Percentiles rank a stretch among this genome's conserved stretches.
Evolutionary conservation across 2,113 vertebrate genomes (phyloP).

Genomic region (Cottus gobio): DNA sequence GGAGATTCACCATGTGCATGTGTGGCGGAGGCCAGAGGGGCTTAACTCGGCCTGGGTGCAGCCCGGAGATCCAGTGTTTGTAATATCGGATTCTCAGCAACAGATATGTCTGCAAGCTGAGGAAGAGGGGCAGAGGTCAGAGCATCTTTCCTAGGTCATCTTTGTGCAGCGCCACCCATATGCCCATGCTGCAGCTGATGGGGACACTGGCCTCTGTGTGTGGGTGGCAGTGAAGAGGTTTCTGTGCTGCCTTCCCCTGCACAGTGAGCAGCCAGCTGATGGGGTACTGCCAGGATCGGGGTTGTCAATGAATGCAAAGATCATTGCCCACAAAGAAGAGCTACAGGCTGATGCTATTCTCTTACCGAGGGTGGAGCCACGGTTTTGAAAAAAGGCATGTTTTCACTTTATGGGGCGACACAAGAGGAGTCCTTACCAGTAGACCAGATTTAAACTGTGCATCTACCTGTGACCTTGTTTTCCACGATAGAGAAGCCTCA

Average conservation of each 20-base stretch:
- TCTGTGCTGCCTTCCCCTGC: conserved; percentile 55
- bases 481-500: background rate
- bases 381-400: background rate
- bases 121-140: conserved; percentile 16
- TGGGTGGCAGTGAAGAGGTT: conserved; percentile 41
- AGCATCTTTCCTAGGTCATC: conserved; percentile 14
- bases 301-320: conserved; percentile 66
- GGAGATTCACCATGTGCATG: background rate
- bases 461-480: background rate
- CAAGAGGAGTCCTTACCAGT: background rate
- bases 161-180: conserved; percentile 22
- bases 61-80: background rate
- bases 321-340: conserved; percentile 51
- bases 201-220: conserved; percentile 76
- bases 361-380: conserved; percentile 14
- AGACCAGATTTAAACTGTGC: background rate
- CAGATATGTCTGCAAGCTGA: background rate
- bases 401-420: background rate
- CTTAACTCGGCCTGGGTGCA: background rate
- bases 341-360: conserved; percentile 21
- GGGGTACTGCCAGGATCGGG: conserved; percentile 68
- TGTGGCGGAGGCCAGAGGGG: background rate
- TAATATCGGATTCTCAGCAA: background rate
- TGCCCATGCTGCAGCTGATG: conserved; percentile 48
- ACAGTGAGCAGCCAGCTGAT: conserved; percentile 59